Evolutionary conservation across 2,113 vertebrate species (phyloP).

Genomic region (Prunella fulvescens): DNA sequence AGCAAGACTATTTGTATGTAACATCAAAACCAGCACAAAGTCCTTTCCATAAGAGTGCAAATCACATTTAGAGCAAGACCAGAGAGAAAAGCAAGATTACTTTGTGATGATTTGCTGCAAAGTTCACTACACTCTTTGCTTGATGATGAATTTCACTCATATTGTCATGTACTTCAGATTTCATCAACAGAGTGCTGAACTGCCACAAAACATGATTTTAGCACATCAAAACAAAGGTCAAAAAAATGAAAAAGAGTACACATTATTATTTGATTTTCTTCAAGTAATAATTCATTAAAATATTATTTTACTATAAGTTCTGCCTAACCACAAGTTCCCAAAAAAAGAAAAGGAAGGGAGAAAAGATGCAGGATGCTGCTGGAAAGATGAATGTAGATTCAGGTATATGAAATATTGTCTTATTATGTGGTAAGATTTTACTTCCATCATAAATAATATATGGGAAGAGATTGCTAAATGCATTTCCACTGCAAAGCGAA

Average conservation of each 20-base stretch:
- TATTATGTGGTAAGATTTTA: not conserved
- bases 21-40: slow-evolving; percentile 18
- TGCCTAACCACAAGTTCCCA: not conserved
- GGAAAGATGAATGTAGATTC: not conserved
- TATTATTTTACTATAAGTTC: slow-evolving; percentile 37
- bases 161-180: slow-evolving; percentile 68
- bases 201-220: slow-evolving; percentile 67
- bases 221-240: slow-evolving; percentile 64
- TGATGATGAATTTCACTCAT: slow-evolving; percentile 74
- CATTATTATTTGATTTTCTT: slow-evolving; percentile 71
- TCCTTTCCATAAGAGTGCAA: slow-evolving; percentile 60
- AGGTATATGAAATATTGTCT: not conserved
- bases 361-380: not conserved
- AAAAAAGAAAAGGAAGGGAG: not conserved
- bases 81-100: slow-evolving; percentile 67
- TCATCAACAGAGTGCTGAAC: slow-evolving; percentile 65
- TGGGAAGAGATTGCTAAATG: not conserved
- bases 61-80: slow-evolving; percentile 63
- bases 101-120: slow-evolving; percentile 65
- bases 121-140: slow-evolving; percentile 69
- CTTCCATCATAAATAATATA: not conserved
- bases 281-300: slow-evolving; percentile 56
- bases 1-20: slow-evolving; percentile 23
- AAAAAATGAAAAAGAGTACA: slow-evolving; percentile 38
- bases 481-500: not conserved